These are phyloP conservation scores for Lithobates pipiens DNA, from an alignment of 2,797 vertebrate species.

Conservation along the genomic window DNA sequence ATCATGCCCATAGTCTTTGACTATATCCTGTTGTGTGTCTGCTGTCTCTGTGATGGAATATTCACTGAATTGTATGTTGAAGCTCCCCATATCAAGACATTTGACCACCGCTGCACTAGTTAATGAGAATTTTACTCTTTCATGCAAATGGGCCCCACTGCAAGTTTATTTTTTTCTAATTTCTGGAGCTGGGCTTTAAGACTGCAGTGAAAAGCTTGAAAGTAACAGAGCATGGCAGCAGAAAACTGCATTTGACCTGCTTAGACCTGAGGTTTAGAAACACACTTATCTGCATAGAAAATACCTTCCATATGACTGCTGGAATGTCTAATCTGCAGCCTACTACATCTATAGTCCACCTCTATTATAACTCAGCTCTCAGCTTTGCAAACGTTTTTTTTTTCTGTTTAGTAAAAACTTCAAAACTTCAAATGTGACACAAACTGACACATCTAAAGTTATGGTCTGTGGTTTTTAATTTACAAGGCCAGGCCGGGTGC, in stretches of 20 bases:
- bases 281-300: not conserved
- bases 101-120: too few relatives aligned
- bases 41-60: too few relatives aligned
- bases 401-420: constrained; percentile 27
- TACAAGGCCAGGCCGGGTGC: constrained; percentile 31
- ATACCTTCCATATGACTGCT: constrained; percentile 7
- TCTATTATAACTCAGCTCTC: constrained; percentile 8
- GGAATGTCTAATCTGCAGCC: not conserved
- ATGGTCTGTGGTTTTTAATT: constrained; percentile 43
- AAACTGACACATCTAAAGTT: constrained; percentile 51
- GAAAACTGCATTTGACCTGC: not conserved
- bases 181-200: too few relatives aligned
- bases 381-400: constrained; percentile 3
- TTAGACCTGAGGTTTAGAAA: not conserved
- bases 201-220: too few relatives aligned
- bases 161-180: too few relatives aligned
- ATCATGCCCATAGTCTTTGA: too few relatives aligned
- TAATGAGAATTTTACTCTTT: too few relatives aligned
- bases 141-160: too few relatives aligned
- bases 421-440: constrained; percentile 31
- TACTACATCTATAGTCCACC: not conserved
- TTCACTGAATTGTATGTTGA: too few relatives aligned
- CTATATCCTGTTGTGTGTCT: too few relatives aligned
- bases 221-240: not conserved
- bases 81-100: too few relatives aligned